Base-by-base conservation (phyloP, 2,888 invertebrate genomes). In the Lutraria lutraria region DNA sequence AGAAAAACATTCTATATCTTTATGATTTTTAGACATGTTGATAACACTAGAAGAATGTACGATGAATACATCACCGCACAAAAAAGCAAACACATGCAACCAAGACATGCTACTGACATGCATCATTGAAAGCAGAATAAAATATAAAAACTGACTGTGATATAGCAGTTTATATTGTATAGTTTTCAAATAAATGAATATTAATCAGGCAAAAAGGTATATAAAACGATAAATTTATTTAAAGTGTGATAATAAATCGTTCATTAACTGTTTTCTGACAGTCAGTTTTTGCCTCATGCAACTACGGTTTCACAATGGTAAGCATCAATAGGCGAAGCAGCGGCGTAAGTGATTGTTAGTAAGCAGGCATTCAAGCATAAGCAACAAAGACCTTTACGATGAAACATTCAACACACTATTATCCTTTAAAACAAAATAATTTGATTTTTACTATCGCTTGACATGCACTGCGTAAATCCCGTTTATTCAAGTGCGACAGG, bases 401-500 rank as follows among this genome's bases (percentile, higher is more conserved):
- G 25, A 68, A 68, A 68, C 63, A 68, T 68, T 6, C 25, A 68
- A 68, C 63, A 68, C n/a, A 68, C 21, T 19, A 60, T 60, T 25
- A 12, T 12, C 63, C 25, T 25, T 68, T 68, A 13, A 25, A 25
- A 25, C 13, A 0, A 2, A 21, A 8, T 2, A n/a, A 21, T 60
- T n/a, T 60, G 12, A 25, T 25, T 76, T 31, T 76, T 34, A 31
- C 76, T 34, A 76, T 76, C 76, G 76, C 76, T 76, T 76, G 19
- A 34, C 76, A 76, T 76, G 76, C 76, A 76, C 76, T 13, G 76
- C 76, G 63, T 76, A 76, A 34, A 76, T 76, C 76, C 76, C 76
- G 31, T 76, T 76, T 76, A 72, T 72, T 29, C 15, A 72, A 15
- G 72, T 13, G 29, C 25, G 31, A 29, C 25, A 60, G 15, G 19